Base-by-base conservation (phyloP, 2,797 vertebrate genomes). In the Threskiornis aethiopicus region DNA sequence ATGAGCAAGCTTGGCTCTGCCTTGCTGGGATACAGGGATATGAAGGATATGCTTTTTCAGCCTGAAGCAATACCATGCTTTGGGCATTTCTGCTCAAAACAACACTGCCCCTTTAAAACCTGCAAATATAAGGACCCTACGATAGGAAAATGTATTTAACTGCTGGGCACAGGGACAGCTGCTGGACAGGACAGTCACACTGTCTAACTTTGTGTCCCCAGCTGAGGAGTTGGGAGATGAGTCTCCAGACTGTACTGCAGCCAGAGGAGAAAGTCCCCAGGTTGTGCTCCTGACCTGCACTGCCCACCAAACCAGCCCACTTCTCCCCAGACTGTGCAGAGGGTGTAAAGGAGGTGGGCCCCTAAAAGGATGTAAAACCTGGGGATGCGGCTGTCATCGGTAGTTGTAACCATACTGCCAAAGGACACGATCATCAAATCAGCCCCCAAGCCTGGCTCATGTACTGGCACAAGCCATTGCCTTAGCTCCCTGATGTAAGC, bases 1-100 rank as follows among this genome's bases (percentile, higher is more conserved):
- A 84, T 6, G 14, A 33, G 59, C 0, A 0, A 37, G 39, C 9
- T 1, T 2, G 59, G 55, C 42, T 47, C 39, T 20, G 21, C 22
- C 29, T 35, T 65, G 21, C 33, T 2, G 1, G 13, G 24, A 83
- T 20, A 29, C 21, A 20, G 17, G 11, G 44, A 58, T 12, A 42
- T 0, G 1, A 18, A 52, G 41, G 33, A 91, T 16, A 26, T 11
- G 15, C 47, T 76, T 64, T 31, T 37, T 16, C 80, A 86, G 47
- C 31, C 39, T 5, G 3, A 2, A 67, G 44, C 24, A 75, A 35
- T 22, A 21, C 13, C 3, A 2, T 52, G 42, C 46, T 85, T 64
- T 35, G 19, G 17, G 16, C 29, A 51, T 54, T 66, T 49, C 73
- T 80, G 41, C 67, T 73, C 29, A 62, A 49, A 55, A 83, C 3